Base-by-base conservation (phyloP, 2,113 vertebrate species). In the Pongo abelii region DNA sequence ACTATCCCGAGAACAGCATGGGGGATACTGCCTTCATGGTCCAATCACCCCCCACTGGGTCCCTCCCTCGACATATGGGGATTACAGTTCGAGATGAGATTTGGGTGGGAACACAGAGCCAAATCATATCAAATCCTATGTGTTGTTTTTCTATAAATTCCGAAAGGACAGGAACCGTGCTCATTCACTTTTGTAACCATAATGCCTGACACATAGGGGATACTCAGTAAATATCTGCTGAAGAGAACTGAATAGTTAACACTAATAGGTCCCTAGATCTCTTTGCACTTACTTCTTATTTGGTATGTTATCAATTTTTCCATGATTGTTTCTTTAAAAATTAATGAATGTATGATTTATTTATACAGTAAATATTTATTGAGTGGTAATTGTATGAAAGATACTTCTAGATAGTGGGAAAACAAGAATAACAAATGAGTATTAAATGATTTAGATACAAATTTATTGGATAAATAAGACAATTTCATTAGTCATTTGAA, bases 81-180 rank as follows among this genome's bases (percentile, higher is more conserved):
- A 61, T 61, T 61, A 27, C 23, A 27, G 23, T 61, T 61, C 4
- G 9, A 61, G 59, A 61, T 61, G 59, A 61, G 23, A 27, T 61
- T 61, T 61, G 59, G 9, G 59, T 61, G 59, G 59, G 59, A 61
- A 61, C 59, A 25, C 59, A 61, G 59, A 61, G 23, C 23, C 59
- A 61, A 61, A 27, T 61, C 9, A 61, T 61, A 61, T 27, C 23
- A 61, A 61, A 61, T 61, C 27, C 9, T 61, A 61, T 67, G 5
- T 46, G 14, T 59, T 18, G 27, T 17, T 2, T 83, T 86, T 85
- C 55, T 59, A 0, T 69, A 25, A 83, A 69, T 32, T 83, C 43
- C 27, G 80, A n/a, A 64, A 80, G 32, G 38, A 78, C 1, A 16
- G 6, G 38, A 27, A 8, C 20, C 55, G 0, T 35, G 59, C 5